Base-by-base conservation (phyloP, 2,888 invertebrate species). In the Calameuta filiformis region DNA sequence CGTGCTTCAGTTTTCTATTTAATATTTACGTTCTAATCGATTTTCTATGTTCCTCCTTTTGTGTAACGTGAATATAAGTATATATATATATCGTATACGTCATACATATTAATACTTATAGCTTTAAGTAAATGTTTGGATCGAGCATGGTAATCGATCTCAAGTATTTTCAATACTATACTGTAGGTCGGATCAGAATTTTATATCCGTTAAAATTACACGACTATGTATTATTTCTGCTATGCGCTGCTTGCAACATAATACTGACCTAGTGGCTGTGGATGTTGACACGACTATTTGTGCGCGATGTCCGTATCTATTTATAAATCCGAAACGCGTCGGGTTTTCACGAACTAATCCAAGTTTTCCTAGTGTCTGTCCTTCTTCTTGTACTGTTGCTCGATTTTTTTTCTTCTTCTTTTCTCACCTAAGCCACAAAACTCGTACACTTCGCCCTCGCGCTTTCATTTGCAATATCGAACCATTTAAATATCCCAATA, bases 281-380 rank as follows among this genome's bases (percentile, higher is more conserved):
- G 81, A 86, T 83, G 83, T 83, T 83, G 82, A 79, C 79, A 76
- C 78, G 80, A 81, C 85, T 87, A 88, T 88, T 87, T 85, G 82
- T 86, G 84, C 77, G 76, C 81, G 74, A 73, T 73, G 37, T 79
- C 85, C 87, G 86, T 85, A 85, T 83, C 86, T 86, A 86, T 56
- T 56, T 56, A 56, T 56, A 56, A 56, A 2, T 15, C 15, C 23
- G 56, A 9, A 56, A 56, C 56, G 3, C 15, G 56, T 56, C 9
- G 56, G 23, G 56, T 23, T 23, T 56, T 56, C 56, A 23, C 56
- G 56, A 6, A 56, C 56, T 56, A 56, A 56, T 56, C 23, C 9
- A 15, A 23, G 9, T 56, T 6, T 56, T 56, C 56, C 56, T 56
- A 56, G 23, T 56, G 23, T 23, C 6, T 56, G 23, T 23, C 23